These are phyloP conservation scores for Acridotheres tristis DNA, from an alignment of 2,797 vertebrate genomes.

Conservation along the genomic window DNA sequence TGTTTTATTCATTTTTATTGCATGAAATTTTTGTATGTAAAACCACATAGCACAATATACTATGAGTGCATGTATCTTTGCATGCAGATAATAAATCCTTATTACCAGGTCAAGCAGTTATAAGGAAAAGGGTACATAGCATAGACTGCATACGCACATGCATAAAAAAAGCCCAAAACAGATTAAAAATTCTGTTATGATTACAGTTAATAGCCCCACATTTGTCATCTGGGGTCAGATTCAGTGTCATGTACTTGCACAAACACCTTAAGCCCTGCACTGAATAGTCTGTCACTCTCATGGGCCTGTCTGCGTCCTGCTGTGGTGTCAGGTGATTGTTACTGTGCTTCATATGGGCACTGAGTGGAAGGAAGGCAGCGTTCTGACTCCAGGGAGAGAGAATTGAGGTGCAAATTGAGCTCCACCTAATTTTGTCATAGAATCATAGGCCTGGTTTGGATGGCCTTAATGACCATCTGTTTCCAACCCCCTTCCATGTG, in stretches of 20 bases:
- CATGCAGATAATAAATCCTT: not conserved
- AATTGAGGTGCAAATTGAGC: not conserved
- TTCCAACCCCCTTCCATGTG: not conserved
- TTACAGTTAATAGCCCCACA: not conserved
- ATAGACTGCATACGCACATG: rapidly evolving
- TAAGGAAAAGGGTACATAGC: not conserved
- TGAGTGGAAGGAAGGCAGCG: not conserved
- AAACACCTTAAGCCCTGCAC: not conserved
- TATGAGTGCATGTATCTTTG: not conserved
- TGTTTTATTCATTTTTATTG: not conserved
- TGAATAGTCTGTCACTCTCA: not conserved
- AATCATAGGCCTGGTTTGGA: not conserved
- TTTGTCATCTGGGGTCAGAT: not conserved
- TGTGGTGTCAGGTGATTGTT: not conserved
- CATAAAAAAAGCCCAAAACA: too few relatives aligned
- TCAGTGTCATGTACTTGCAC: not conserved
- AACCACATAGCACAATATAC: not conserved
- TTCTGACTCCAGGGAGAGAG: not conserved
- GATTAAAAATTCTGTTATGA: not conserved
- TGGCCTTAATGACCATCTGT: not conserved
- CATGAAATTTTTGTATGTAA: not conserved
- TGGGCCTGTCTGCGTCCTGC: not conserved
- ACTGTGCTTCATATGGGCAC: not conserved
- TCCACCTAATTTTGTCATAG: not conserved
- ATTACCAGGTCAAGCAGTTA: not conserved